These are phyloP conservation scores for Liodrosophila aerea DNA, from an alignment of 2,888 invertebrate species.

Conservation along the genomic window DNA sequence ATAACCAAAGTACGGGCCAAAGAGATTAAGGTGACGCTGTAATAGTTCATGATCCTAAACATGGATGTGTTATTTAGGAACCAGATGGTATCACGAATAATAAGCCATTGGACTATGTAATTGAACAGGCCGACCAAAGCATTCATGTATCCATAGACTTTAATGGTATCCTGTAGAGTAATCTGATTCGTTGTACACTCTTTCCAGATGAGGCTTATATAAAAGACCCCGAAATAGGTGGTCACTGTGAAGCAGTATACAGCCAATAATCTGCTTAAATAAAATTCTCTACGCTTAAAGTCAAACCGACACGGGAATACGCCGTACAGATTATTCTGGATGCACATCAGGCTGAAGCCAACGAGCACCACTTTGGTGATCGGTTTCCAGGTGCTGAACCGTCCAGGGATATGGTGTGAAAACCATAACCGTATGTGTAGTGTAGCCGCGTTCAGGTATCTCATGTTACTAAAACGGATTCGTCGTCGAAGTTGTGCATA, in stretches of 20 bases:
- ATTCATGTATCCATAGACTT: conserved; percentile 73
- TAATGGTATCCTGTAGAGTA: conserved; percentile 59
- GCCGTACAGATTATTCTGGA: conserved; percentile 5
- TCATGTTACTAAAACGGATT: conserved; percentile 13
- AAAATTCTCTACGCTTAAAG: neutral
- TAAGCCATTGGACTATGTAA: conserved; percentile 54
- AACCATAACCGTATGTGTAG: neutral
- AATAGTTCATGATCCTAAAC: conserved; percentile 47
- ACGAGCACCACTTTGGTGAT: conserved; percentile 1
- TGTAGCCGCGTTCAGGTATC: neutral
- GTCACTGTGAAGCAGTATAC: conserved; percentile 7
- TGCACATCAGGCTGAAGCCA: neutral
- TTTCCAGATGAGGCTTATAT: conserved; percentile 7
- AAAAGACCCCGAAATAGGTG: neutral
- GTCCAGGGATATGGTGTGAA: neutral
- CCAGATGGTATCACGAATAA: neutral
- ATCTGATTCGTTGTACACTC: conserved; percentile 41
- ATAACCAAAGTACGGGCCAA: conserved; percentile 32
- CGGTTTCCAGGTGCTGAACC: neutral
- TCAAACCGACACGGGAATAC: conserved; percentile 3
- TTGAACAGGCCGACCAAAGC: conserved; percentile 54
- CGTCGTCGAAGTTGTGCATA: neutral
- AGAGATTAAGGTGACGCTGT: conserved; percentile 46
- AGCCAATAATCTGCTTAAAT: neutral
- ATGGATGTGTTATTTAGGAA: conserved; percentile 60